Conservation (phyloP, 2,113 vertebrate species). For the Vimba vimba region DNA sequence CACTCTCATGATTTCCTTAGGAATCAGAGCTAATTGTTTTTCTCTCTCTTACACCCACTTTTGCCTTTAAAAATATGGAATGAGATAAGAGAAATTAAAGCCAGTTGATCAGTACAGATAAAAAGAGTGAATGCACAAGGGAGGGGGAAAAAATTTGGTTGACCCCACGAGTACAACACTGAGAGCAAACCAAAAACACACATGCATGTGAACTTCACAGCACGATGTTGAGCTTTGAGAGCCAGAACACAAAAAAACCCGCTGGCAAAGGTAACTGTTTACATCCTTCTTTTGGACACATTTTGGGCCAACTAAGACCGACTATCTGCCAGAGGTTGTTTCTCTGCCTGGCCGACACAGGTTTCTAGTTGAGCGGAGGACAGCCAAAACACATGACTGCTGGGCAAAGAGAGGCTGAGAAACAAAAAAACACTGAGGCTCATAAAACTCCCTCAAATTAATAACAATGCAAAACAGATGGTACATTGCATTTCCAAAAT, state of each 20-base stretch:
- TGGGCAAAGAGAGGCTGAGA: conserved; percentile 60
- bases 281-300: conserved; percentile 70
- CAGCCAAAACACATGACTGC: conserved; percentile 66
- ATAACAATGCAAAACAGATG: conserved; percentile 72
- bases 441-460: conserved; percentile 68
- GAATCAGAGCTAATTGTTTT: conserved; percentile 49
- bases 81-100: conserved; percentile 61
- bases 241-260: conserved; percentile 67
- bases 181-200: conserved; percentile 63
- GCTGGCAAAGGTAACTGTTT: conserved; percentile 72
- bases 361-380: conserved; percentile 34
- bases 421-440: conserved; percentile 61
- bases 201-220: conserved; percentile 60
- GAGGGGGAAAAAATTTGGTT: conserved; percentile 14
- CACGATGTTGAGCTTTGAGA: conserved; percentile 46
- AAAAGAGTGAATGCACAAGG: background rate
- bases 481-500: conserved; percentile 69
- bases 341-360: conserved; percentile 40
- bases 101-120: conserved; percentile 54
- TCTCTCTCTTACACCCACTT: conserved; percentile 32
- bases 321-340: conserved; percentile 62
- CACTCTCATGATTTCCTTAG: background rate
- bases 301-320: conserved; percentile 59
- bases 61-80: conserved; percentile 47
- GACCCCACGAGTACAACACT: conserved; percentile 59